Evolutionary conservation across 2,797 vertebrate species (phyloP), one percentile per base, ranked within the genome.

Genomic region (Sebastes oblongus): DNA sequence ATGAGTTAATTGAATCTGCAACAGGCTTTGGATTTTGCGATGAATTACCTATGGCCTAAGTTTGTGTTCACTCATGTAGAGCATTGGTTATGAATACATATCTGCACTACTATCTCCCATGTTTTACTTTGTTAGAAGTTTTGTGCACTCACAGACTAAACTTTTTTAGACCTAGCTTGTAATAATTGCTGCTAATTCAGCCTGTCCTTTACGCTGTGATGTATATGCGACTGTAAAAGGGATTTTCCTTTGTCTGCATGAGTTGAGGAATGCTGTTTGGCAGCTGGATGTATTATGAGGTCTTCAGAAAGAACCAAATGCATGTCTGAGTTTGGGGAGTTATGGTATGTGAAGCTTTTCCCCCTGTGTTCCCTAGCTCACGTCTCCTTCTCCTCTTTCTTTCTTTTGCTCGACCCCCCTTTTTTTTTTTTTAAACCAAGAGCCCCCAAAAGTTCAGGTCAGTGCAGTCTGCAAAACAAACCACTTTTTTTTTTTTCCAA

Each of bases 251-350:
- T 91, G 84, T 90, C 56, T 84, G 83, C 78, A 54, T 78, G 86
- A 83, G 84, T 90, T 0, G 42, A 83, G 85, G 89, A 93, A 93
- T 91, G 92, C 74, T 86, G 88, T 91, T 90, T 93, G 91, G 90
- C 92, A 91, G 86, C 86, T 80, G 76, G 80, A 70, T 78, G 77
- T 78, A 77, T 89, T 87, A 86, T 91, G 84, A 91, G 75, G 84
- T 91, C 87, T 86, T 85, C 78, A 89, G 72, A 84, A 89, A 74
- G 79, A 87, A 77, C 82, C 83, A 90, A 92, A 89, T 84, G 81
- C 81, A 75, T 83, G 87, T 87, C 70, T 86, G 87, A 88, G 89
- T 92, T 88, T 65, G 78, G 92, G 89, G 92, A 93, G 87, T 93
- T 92, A 87, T 92, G 93, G 91, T 89, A 93, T 93, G 92, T 86